Evolutionary conservation across 2,888 invertebrate species (phyloP), one percentile per base, ranked within the genome.

Genomic region (Oegoconia quadripuncta): DNA sequence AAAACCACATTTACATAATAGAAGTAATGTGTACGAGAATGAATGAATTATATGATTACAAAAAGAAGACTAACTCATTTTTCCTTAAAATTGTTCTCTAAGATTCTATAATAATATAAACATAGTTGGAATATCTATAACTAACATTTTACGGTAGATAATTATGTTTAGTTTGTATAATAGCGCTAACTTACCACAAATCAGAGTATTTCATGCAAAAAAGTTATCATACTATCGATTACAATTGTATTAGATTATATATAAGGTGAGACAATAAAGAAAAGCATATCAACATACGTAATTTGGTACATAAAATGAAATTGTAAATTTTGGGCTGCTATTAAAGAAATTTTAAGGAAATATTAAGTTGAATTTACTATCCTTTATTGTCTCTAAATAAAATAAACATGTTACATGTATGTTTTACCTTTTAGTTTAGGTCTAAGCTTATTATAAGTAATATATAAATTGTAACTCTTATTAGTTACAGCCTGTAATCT

Each of bases 1-100:
- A 72, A 74, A 79, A 78, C 60, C 65, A 73, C 71, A 66, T 63
- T 60, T 65, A 71, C 61, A n/a, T n/a, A n/a, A n/a, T n/a, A n/a
- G n/a, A n/a, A n/a, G n/a, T n/a, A n/a, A n/a, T n/a, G n/a, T n/a
- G n/a, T 31, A 26, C 25, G 22, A 11, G 16, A 48, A 48, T 61
- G 53, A 65, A 62, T 59, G 53, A 59, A 60, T 61, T 48, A 60
- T 55, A 54, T 50, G 57, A 56, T 48, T 63, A 68, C 55, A 62
- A 59, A 67, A 62, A 50, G 49, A 66, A 65, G 53, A 55, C 59
- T 57, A 67, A 64, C 50, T 55, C 41, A 55, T 48, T 54, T 52
- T 52, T 50, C 52, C 46, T 60, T 59, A 55, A 60, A 57, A 50
- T 58, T 42, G 42, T 48, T 51, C 44, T 43, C 70, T 73, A 75